phyloP scores from a whole-genome alignment of 2,113 vertebrate genomes.

The Alaudala cheleensis region DNA sequence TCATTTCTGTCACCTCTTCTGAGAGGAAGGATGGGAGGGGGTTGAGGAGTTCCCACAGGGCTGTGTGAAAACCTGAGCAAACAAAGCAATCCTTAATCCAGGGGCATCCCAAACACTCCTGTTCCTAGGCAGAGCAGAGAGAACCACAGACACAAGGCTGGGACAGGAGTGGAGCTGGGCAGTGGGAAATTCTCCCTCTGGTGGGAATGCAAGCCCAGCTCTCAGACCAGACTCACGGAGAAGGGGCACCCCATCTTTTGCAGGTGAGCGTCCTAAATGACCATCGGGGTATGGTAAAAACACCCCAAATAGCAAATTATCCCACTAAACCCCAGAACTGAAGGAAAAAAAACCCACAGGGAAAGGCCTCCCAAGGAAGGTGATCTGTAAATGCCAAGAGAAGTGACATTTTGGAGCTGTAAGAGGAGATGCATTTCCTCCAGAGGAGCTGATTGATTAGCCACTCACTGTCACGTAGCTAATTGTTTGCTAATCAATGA shows the following conservation, averaged over 20 bases:
- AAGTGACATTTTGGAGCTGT: not conserved
- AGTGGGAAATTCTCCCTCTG: not conserved
- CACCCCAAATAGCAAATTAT: not conserved
- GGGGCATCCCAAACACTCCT: rapidly evolving
- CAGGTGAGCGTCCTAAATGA: not conserved
- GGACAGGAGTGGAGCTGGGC: not conserved
- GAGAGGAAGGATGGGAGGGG: not conserved
- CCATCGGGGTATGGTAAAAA: not conserved
- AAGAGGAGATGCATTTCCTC: not conserved
- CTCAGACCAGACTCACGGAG: rapidly evolving
- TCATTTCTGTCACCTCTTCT: not conserved
- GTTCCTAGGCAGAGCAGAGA: not conserved
- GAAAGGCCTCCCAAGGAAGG: not conserved
- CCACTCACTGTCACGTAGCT: not conserved
- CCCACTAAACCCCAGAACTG: not conserved
- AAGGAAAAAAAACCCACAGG: rapidly evolving
- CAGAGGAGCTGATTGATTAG: not conserved
- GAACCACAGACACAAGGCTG: not conserved
- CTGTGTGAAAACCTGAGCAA: not conserved
- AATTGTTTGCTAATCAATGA: not conserved
- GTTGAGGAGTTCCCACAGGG: not conserved
- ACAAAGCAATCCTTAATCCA: not conserved
- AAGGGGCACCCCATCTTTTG: not conserved
- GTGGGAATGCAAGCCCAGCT: not conserved
- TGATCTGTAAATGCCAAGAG: not conserved